Conservation (phyloP, 1,140 invertebrate genomes). For the Drosophila nasuta region DNA sequence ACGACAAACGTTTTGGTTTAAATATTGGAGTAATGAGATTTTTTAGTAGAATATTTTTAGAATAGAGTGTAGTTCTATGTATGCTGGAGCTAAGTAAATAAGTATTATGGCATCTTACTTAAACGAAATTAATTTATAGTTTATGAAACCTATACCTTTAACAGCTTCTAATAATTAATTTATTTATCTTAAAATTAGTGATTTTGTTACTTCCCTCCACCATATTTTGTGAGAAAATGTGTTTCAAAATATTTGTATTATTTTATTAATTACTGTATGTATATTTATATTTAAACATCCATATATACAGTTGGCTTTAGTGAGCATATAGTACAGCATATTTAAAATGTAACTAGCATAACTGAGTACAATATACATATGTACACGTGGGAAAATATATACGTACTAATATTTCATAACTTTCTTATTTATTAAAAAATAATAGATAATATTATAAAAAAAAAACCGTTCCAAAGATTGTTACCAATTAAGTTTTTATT, state of each 20-base stretch:
- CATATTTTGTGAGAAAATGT: constrained; percentile 21
- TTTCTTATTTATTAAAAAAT: not conserved
- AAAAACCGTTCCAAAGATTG: constrained; percentile 7
- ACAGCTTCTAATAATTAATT: constrained; percentile 4
- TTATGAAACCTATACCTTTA: constrained; percentile 21
- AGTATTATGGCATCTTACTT: constrained; percentile 85
- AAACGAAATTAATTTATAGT: constrained; percentile 53
- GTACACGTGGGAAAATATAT: constrained; percentile 20
- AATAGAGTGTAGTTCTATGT: constrained; percentile 84
- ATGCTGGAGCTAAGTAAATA: constrained; percentile 85
- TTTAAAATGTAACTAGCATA: constrained; percentile 5
- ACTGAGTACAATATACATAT: constrained; percentile 29
- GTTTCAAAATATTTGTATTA: constrained; percentile 24
- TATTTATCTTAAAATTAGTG: not conserved
- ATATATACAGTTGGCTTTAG: constrained; percentile 26
- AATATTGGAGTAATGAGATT: constrained; percentile 56
- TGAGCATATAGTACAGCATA: constrained; percentile 1
- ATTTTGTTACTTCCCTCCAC: constrained; percentile 13
- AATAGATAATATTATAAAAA: constrained; percentile 1
- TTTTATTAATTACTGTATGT: constrained; percentile 17
- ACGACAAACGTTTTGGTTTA: constrained; percentile 55
- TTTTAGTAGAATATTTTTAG: constrained; percentile 84
- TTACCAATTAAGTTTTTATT: constrained; percentile 9
- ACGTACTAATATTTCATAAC: constrained; percentile 20
- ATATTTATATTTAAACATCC: constrained; percentile 35